Conservation (phyloP, 2,888 invertebrate genomes). For the Conchocele bisecta region DNA sequence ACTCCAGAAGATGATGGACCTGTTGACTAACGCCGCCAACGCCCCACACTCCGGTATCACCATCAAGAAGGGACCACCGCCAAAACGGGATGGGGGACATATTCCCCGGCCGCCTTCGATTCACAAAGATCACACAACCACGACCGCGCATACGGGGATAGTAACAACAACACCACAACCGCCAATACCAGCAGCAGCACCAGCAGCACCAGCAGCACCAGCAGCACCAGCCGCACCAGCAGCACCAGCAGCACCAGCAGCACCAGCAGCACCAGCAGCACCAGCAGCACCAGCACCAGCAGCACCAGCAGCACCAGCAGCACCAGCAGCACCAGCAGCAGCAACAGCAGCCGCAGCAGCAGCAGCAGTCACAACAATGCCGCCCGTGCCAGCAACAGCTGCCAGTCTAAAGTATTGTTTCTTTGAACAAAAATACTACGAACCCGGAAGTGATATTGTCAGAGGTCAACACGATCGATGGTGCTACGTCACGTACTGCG, state of each 20-base stretch:
- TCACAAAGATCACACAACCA: too few species aligned
- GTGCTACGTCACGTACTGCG: slow-evolving; percentile 59
- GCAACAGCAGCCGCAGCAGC: not conserved
- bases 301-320: not conserved
- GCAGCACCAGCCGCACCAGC: slow-evolving; percentile 1
- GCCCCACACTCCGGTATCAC: too few species aligned
- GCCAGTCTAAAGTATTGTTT: slow-evolving; percentile 46
- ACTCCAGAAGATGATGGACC: slow-evolving; percentile 51
- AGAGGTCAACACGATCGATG: slow-evolving; percentile 57
- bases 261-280: not conserved
- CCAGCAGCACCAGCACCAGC: not conserved
- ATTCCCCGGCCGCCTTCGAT: too few species aligned
- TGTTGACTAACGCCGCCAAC: slow-evolving; percentile 46
- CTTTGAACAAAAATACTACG: slow-evolving; percentile 50
- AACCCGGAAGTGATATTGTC: slow-evolving; percentile 54
- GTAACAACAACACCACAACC: slow-evolving; percentile 20
- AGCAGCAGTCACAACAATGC: not conserved
- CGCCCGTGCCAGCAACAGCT: slow-evolving; percentile 4
- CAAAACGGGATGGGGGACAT: too few species aligned
- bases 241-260: not conserved
- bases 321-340: not conserved
- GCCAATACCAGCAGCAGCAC: slow-evolving; percentile 7
- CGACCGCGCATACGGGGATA: too few species aligned
- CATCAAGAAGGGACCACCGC: too few species aligned
- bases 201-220: not conserved